Percentiles rank a stretch among this genome's conserved stretches.
Evolutionary conservation across 2,888 invertebrate genomes (phyloP).

Genomic region (Zele albiditarsus): DNA sequence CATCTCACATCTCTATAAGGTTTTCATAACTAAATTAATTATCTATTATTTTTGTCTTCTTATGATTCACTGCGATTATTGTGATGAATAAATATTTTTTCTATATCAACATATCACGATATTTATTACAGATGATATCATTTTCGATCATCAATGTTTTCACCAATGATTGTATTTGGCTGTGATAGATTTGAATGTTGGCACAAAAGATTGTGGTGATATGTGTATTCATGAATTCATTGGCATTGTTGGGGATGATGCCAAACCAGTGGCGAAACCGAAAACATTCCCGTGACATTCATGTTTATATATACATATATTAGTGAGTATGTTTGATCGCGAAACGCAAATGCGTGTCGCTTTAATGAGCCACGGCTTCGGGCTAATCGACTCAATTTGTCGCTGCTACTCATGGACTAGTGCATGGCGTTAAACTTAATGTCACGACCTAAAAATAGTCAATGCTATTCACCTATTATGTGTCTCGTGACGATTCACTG

Average conservation of each 20-base stretch:
- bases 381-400: conserved; percentile 63
- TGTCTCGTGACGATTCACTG: not conserved
- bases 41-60: not conserved
- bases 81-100: too few relatives aligned
- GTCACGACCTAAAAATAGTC: conserved; percentile 61
- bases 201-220: not conserved
- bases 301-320: not conserved
- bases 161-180: not conserved
- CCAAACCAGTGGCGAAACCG: not conserved
- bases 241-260: not conserved
- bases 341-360: conserved; percentile 53
- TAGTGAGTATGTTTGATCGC: conserved; percentile 15
- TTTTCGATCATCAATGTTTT: not conserved
- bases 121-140: too few relatives aligned
- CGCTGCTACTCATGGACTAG: conserved; percentile 46
- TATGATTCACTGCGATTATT: too few relatives aligned
- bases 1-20: conserved; percentile 21
- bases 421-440: conserved; percentile 56
- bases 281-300: not conserved
- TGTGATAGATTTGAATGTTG: not conserved
- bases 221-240: not conserved
- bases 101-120: too few relatives aligned
- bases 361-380: conserved; percentile 59
- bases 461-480: conserved; percentile 12
- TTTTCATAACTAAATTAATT: not conserved